Base-by-base conservation (phyloP, 2,888 invertebrate genomes). In the Melipona bicolor region DNA sequence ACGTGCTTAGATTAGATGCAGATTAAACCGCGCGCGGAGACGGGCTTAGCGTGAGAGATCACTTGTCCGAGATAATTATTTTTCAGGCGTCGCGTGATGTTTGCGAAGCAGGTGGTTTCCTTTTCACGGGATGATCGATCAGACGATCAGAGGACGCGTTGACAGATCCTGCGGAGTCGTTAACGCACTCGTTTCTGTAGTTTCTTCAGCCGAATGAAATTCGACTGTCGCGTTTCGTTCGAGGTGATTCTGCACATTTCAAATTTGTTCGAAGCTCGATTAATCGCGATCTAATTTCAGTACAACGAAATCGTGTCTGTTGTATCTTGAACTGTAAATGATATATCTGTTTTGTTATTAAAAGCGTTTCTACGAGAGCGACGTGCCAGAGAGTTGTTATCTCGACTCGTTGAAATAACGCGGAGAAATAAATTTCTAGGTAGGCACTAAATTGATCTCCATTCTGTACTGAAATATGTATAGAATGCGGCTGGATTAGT, bases 11-110 rank as follows among this genome's bases (percentile, higher is more conserved):
- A 87, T 87, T 50, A 77, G 67, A 85, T 36, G 74, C 59, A 79
- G 81, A 81, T 87, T 77, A 79, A 79, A 73, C 76, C 54, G 65
- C 19, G 49, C 69, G 77, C 73, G 32, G 77, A 73, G 85, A 88
- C 81, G 79, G 79, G 62, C 81, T 71, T 88, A 79, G 88, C 87
- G 87, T 87, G 87, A 76, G 79, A 88, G 88, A 87, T 87, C 85
- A 77, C 68, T 76, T 67, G 65, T 52, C 43, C 50, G 65, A 84
- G 86, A 87, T 87, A 88, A 88, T 87, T 88, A 88, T 88, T 87
- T 87, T 87, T 88, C 82, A 77, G 59, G 62, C 64, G 64, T 64
- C 76, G 50, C 52, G 71, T 52, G 71, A 79, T 74, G 79, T 77
- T 88, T 78, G 71, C 74, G 71, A 79, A 74, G 65, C 78, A 36